A percentile compares a stretch with the other conserved stretches of the same genome.
Conservation (phyloP, 2,113 vertebrate species). For the Vulpes lagopus region DNA sequence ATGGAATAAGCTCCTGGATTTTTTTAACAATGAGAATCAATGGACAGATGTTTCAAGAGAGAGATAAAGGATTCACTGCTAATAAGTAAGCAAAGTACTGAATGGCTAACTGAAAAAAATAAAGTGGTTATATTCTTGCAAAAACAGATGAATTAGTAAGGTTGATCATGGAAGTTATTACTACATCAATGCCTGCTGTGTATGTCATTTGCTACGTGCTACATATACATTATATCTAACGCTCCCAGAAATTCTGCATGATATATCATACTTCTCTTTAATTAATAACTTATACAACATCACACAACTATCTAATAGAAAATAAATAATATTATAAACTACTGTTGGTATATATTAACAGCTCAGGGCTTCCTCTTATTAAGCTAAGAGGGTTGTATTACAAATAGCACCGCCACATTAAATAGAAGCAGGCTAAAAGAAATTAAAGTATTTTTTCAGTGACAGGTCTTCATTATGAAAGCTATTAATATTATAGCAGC, state of each 20-base stretch:
- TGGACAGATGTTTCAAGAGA: neutral
- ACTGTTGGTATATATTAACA: neutral
- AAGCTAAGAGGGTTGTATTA: neutral
- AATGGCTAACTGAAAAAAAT: neutral
- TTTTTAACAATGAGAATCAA: neutral
- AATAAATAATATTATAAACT: neutral
- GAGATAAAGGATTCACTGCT: neutral
- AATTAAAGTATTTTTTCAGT: neutral
- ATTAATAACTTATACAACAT: neutral
- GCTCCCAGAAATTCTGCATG: neutral
- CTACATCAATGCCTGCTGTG: neutral
- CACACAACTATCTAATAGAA: neutral
- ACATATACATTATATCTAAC: neutral
- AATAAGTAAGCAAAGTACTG: neutral
- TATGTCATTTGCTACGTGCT: neutral
- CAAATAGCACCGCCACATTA: neutral
- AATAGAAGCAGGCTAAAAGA: neutral
- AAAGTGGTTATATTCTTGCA: neutral
- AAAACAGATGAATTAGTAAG: neutral
- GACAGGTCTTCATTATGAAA: neutral
- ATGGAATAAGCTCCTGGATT: neutral
- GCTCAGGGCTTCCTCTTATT: neutral
- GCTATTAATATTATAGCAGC: neutral
- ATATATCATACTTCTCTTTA: neutral
- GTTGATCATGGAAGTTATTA: neutral